Conservation (phyloP, 2,113 vertebrate genomes). For the Maccullochella peelii region DNA sequence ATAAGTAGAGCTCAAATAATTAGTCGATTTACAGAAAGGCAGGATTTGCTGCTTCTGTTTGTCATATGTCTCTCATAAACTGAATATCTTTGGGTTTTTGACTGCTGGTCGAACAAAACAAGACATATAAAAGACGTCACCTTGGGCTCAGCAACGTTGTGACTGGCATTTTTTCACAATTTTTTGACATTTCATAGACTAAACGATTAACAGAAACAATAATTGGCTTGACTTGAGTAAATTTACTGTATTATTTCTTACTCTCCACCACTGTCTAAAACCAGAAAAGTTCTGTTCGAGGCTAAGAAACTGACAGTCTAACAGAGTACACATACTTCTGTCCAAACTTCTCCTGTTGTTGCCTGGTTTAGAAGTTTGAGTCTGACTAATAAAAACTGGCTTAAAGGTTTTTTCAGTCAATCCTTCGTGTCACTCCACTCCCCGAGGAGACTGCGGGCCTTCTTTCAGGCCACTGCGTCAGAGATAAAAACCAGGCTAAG, state of each 20-base stretch:
- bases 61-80: no score
- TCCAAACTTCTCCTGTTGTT: not conserved
- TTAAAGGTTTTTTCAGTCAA: not conserved
- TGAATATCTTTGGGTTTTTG: no score
- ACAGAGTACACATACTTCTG: not conserved
- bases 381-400: slow-evolving; percentile 10
- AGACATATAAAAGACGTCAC: no score
- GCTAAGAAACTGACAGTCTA: not conserved
- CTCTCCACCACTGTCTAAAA: not conserved
- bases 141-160: no score
- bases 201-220: no score
- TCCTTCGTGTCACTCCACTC: not conserved
- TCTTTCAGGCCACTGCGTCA: not conserved
- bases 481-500: slow-evolving; percentile 4
- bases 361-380: not conserved
- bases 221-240: not conserved
- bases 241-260: not conserved
- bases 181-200: no score
- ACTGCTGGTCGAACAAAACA: no score
- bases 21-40: no score
- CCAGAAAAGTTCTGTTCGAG: not conserved
- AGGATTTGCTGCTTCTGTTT: no score
- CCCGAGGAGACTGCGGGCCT: not conserved
- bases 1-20: no score
- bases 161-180: no score